phyloP scores from a whole-genome alignment of 2,113 vertebrate genomes.

The Hirundichthys speculiger region DNA sequence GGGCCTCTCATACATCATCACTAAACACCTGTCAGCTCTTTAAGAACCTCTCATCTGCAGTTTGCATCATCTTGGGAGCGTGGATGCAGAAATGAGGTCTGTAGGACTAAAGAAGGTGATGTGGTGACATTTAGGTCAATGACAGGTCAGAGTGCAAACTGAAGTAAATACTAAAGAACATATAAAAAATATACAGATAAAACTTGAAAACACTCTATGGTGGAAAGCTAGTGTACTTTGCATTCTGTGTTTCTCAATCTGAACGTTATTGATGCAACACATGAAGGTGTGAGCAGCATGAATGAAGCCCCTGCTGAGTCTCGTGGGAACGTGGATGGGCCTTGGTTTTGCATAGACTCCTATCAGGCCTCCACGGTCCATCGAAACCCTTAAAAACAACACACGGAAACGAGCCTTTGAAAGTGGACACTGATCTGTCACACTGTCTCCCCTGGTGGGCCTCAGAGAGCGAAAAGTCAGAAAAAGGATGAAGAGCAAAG shows the following conservation, averaged over 20 bases:
- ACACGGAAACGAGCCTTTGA: constrained; percentile 68
- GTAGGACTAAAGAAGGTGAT: not conserved
- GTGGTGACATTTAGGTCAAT: too few species aligned
- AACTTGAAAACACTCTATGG: too few species aligned
- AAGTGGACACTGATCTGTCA: constrained; percentile 62
- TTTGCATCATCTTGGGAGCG: constrained; percentile 20
- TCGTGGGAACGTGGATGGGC: constrained; percentile 37
- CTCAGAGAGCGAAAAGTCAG: constrained; percentile 35
- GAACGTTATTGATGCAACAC: not conserved
- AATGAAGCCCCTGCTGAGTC: constrained; percentile 14
- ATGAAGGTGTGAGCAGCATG: not conserved
- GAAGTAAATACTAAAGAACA: too few species aligned
- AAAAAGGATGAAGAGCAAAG: constrained; percentile 25
- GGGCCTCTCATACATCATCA: constrained; percentile 56
- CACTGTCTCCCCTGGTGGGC: constrained; percentile 30
- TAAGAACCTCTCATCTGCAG: constrained; percentile 9
- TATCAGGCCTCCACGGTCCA: constrained; percentile 28
- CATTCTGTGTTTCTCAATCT: constrained; percentile 1
- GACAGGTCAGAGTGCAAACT: too few species aligned
- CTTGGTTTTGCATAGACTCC: constrained; percentile 45
- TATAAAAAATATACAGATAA: too few species aligned
- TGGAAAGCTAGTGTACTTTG: not conserved
- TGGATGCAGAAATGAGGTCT: constrained; percentile 2
- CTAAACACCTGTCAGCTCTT: constrained; percentile 45
- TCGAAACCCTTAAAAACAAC: constrained; percentile 53